These are phyloP conservation scores for Nephrotoma flavescens DNA, from an alignment of 2,888 invertebrate species.

Conservation along the genomic window DNA sequence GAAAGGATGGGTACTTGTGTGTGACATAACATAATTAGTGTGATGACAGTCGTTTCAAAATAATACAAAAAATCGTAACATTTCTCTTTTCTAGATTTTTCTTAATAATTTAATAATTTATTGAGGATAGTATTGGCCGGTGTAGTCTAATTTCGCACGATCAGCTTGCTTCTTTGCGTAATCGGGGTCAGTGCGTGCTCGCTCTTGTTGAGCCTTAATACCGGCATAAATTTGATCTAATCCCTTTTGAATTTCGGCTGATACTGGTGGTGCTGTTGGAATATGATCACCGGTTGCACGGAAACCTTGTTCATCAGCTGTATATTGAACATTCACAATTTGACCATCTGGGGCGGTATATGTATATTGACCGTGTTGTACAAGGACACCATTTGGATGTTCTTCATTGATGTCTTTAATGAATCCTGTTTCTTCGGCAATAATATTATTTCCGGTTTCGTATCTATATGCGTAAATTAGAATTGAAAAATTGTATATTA, in stretches of 20 bases:
- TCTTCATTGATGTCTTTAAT: slow-evolving; percentile 50
- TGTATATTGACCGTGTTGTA: slow-evolving; percentile 62
- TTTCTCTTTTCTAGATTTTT: neutral
- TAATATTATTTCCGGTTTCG: slow-evolving; percentile 71
- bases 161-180: slow-evolving; percentile 30
- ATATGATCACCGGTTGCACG: slow-evolving; percentile 67
- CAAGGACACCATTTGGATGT: slow-evolving; percentile 48
- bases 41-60: slow-evolving; percentile 20
- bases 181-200: slow-evolving; percentile 31
- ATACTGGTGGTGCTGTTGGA: slow-evolving; percentile 71
- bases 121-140: slow-evolving; percentile 40
- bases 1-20: neutral
- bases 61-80: neutral
- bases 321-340: slow-evolving; percentile 55
- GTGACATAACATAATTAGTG: neutral
- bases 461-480: slow-evolving; percentile 37
- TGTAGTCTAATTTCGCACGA: slow-evolving; percentile 38
- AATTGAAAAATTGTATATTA: slow-evolving; percentile 13
- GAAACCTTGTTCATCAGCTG: slow-evolving; percentile 72
- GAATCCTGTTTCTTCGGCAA: slow-evolving; percentile 64
- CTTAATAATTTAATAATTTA: slow-evolving; percentile 1
- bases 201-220: slow-evolving; percentile 44
- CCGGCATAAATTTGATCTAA: slow-evolving; percentile 76
- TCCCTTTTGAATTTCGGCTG: slow-evolving; percentile 73
- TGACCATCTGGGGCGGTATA: slow-evolving; percentile 70